phyloP scores from a whole-genome alignment of 1,140 invertebrate genomes.

The Tetramorium simillimum region DNA sequence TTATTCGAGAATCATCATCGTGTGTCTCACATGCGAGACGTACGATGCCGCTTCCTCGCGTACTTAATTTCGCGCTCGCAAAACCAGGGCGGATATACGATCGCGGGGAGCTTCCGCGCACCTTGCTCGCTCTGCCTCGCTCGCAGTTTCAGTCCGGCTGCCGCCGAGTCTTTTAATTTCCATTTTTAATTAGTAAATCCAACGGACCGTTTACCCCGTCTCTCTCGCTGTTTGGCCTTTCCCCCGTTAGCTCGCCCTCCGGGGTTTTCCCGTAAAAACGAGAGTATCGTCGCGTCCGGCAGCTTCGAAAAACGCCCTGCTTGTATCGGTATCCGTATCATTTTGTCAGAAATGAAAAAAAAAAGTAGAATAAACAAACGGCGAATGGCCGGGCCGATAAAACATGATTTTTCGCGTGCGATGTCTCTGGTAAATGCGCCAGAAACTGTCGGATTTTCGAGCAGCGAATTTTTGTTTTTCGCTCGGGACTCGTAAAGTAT shows the following conservation, averaged over 20 bases:
- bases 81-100: constrained; percentile 27
- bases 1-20: background rate
- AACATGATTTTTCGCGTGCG: constrained; percentile 40
- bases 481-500: constrained; percentile 4
- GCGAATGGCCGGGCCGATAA: constrained; percentile 29
- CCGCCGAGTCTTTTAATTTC: constrained; percentile 46
- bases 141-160: background rate
- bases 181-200: constrained; percentile 66
- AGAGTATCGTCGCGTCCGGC: constrained; percentile 17
- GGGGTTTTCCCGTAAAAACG: constrained; percentile 24
- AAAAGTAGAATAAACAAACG: constrained; percentile 21
- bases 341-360: constrained; percentile 48
- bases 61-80: constrained; percentile 46
- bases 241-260: background rate
- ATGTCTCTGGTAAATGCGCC: constrained; percentile 19
- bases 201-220: constrained; percentile 51
- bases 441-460: constrained; percentile 37
- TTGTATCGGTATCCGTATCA: constrained; percentile 42
- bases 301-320: constrained; percentile 47
- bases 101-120: background rate
- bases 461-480: background rate
- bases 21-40: background rate
- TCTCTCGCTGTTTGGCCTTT: constrained; percentile 6
- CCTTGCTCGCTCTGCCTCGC: background rate
- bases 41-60: background rate